These are phyloP conservation scores for Drusus annulatus DNA, from an alignment of 1,140 invertebrate species.

Conservation along the genomic window DNA sequence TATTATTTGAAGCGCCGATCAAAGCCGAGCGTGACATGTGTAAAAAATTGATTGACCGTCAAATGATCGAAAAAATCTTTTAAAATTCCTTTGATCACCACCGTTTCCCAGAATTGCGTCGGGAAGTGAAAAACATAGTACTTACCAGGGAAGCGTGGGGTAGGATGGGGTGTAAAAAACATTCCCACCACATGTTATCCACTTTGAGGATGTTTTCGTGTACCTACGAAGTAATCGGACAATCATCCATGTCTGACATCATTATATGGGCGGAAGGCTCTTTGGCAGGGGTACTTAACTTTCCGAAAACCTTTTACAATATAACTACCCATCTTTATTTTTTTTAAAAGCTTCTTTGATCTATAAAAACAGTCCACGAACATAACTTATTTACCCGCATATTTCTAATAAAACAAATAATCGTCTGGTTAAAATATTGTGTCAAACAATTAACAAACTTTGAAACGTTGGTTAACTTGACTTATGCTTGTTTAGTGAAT, in stretches of 20 bases:
- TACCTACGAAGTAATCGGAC: slow-evolving; percentile 48
- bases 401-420: too few relatives aligned
- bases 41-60: slow-evolving; percentile 37
- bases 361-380: too few relatives aligned
- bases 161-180: slow-evolving; percentile 2
- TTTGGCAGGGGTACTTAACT: not conserved
- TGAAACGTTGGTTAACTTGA: too few relatives aligned
- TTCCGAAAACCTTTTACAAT: not conserved
- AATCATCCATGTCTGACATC: slow-evolving; percentile 55
- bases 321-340: too few relatives aligned
- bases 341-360: too few relatives aligned
- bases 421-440: too few relatives aligned
- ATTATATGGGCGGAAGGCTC: slow-evolving; percentile 46
- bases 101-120: slow-evolving; percentile 21
- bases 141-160: not conserved
- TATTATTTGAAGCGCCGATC: slow-evolving; percentile 33
- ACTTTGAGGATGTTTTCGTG: slow-evolving; percentile 44
- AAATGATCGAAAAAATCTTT: slow-evolving; percentile 45
- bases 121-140: slow-evolving; percentile 24
- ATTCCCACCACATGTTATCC: slow-evolving; percentile 42
- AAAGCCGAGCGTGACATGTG: slow-evolving; percentile 27
- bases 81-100: slow-evolving; percentile 38
- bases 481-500: too few relatives aligned
- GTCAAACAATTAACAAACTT: too few relatives aligned
- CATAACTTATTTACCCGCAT: too few relatives aligned